Evolutionary conservation across 2,113 vertebrate genomes (phyloP), one percentile per base, ranked within the genome.

Genomic region (Epinephelus fuscoguttatus): DNA sequence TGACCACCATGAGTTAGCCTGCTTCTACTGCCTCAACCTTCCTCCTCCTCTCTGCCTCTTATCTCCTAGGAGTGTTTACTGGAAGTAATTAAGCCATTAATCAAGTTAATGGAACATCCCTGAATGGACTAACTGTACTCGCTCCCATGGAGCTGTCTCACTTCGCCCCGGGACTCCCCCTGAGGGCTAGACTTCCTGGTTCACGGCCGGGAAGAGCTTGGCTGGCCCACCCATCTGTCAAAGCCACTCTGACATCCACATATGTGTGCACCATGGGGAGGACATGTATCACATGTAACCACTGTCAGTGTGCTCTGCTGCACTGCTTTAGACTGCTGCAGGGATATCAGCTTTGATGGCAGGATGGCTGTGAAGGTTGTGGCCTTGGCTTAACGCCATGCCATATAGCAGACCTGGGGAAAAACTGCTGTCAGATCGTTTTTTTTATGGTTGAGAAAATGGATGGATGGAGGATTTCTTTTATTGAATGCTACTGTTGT

Each of bases 61-160:
- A 88, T 93, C 89, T 93, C 76, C 45, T 19, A 84, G 84, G 70
- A 52, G 84, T 93, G 90, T 94, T 93, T 93, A 93, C 89, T 55
- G 78, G 42, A 47, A 4, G 72, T 94, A 93, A 94, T 94, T 91
- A 89, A 75, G 30, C 67, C 90, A 94, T 95, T 93, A 83, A 95
- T 95, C 94, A 94, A 80, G 72, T 88, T 93, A 94, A 95, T 91
- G 89, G 89, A 86, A 90, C 67, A 84, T 90, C 86, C 84, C 84
- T 61, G 81, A 91, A 84, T 63, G 75, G 71, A 87, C 86, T 78
- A 59, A 94, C 89, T 86, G 89, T 84, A 84, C 84, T 70, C 72
- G 75, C 70, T 81, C 80, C 81, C 78, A 75, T 70, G 56, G 78
- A 77, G 70, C 56, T 18, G 15, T 6, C 66, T 61, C 60, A 12